phyloP scores from a whole-genome alignment of 2,888 invertebrate species.

The Toxonevra muliebris region DNA sequence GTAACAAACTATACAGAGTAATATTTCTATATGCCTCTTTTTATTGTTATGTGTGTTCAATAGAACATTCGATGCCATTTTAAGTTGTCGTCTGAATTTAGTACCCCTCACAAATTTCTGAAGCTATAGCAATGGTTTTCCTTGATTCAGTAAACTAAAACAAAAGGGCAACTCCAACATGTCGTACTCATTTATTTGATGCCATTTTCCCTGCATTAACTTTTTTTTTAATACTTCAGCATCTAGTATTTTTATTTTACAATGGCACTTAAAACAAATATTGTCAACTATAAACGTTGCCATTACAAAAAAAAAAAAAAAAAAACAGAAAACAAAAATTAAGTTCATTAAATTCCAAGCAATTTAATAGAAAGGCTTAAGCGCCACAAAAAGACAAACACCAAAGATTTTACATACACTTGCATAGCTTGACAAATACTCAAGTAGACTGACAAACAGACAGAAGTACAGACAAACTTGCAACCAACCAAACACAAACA shows the following conservation, averaged over 20 bases:
- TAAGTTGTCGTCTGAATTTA: no score
- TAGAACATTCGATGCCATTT: no score
- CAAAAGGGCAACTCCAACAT: no score
- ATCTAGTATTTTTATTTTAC: slow-evolving; percentile 14
- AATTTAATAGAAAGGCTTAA: slow-evolving; percentile 36
- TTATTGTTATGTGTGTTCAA: no score
- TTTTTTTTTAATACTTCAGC: slow-evolving; percentile 32
- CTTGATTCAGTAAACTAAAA: no score
- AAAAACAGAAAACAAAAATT: slow-evolving; percentile 39
- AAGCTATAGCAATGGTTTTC: no score
- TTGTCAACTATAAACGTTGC: slow-evolving; percentile 53
- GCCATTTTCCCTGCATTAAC: slow-evolving; percentile 8
- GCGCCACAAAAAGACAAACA: slow-evolving; percentile 1
- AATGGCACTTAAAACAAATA: slow-evolving; percentile 20
- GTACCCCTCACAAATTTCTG: no score
- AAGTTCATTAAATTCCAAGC: slow-evolving; percentile 51
- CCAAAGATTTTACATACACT: neutral
- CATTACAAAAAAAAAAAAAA: slow-evolving; percentile 49
- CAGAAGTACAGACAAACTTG: neutral
- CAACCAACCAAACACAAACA: neutral
- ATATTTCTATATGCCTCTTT: no score
- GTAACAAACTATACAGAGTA: no score
- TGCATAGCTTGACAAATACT: neutral
- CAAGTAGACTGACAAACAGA: slow-evolving; percentile 4
- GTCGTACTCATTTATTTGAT: no score